These are phyloP conservation scores for Nudaria mundana DNA, from an alignment of 2,888 invertebrate genomes.

Conservation along the genomic window DNA sequence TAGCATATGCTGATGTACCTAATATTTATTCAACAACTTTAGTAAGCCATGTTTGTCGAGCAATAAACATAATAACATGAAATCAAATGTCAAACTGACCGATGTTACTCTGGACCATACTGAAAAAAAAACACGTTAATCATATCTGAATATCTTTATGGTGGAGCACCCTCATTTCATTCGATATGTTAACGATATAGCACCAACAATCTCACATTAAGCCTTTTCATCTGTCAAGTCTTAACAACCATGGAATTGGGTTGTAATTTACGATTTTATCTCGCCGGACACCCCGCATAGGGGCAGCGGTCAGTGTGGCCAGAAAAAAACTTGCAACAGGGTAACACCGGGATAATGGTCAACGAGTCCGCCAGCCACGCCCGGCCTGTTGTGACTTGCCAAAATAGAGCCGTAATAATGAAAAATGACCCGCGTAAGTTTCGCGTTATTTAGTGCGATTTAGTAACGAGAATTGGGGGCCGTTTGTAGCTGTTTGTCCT, in stretches of 20 bases:
- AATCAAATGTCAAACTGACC: conserved; percentile 29
- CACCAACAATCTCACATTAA: conserved; percentile 65
- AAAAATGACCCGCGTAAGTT: conserved; percentile 74
- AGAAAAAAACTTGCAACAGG: conserved; percentile 62
- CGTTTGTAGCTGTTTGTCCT: conserved; percentile 54
- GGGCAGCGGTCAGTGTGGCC: conserved; percentile 72
- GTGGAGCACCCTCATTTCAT: conserved; percentile 66
- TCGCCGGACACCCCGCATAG: conserved; percentile 69
- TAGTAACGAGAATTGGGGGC: conserved; percentile 59
- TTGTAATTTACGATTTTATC: conserved; percentile 81
- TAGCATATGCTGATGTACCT: no score
- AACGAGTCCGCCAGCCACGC: conserved; percentile 62
- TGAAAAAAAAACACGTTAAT: conserved; percentile 53
- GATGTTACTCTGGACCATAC: conserved; percentile 41
- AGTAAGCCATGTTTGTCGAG: no score
- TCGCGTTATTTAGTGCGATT: conserved; percentile 69
- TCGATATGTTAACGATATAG: conserved; percentile 71
- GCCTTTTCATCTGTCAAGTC: conserved; percentile 80
- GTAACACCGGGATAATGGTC: conserved; percentile 65
- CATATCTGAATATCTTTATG: conserved; percentile 60
- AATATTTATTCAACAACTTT: no score
- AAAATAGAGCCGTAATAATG: conserved; percentile 79
- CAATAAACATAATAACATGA: conserved; percentile 15
- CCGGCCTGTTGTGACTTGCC: conserved; percentile 75
- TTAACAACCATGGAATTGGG: conserved; percentile 78